These are phyloP conservation scores for Aptenodytes patagonicus DNA, from an alignment of 2,113 vertebrate genomes.

Conservation along the genomic window DNA sequence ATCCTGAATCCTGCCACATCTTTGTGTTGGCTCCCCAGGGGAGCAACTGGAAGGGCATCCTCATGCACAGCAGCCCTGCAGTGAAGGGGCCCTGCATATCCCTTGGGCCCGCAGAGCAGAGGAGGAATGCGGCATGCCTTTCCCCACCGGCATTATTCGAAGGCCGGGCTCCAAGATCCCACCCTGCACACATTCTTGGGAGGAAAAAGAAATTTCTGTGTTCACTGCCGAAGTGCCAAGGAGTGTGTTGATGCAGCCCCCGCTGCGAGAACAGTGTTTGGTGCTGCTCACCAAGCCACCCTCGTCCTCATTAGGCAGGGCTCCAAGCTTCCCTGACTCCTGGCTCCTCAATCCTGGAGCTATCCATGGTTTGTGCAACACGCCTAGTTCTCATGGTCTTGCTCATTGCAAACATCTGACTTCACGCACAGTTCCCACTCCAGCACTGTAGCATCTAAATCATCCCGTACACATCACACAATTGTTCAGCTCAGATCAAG, in stretches of 20 bases:
- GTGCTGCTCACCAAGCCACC: background rate
- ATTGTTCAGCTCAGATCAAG: background rate
- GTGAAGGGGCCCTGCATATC: background rate
- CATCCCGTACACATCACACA: background rate
- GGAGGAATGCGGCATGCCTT: background rate
- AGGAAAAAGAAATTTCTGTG: background rate
- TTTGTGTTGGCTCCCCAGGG: background rate
- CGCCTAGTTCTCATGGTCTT: background rate
- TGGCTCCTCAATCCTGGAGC: background rate
- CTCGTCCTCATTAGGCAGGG: background rate
- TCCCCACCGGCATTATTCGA: background rate
- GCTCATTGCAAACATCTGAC: background rate
- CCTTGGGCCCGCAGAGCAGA: background rate
- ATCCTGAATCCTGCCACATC: background rate
- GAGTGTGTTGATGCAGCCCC: background rate
- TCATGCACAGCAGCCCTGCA: background rate
- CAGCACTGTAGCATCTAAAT: background rate
- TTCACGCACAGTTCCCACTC: background rate
- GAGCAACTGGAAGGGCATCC: background rate
- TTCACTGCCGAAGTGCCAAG: background rate
- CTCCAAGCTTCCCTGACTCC: background rate
- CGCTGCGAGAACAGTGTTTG: background rate
- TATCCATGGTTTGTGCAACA: conserved; percentile 24
- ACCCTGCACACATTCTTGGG: background rate
- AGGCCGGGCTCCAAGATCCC: background rate